Percentiles rank a stretch among this genome's conserved stretches.
Evolutionary conservation across 2,113 vertebrate genomes (phyloP).

Genomic region (Apodemus speciosus): DNA sequence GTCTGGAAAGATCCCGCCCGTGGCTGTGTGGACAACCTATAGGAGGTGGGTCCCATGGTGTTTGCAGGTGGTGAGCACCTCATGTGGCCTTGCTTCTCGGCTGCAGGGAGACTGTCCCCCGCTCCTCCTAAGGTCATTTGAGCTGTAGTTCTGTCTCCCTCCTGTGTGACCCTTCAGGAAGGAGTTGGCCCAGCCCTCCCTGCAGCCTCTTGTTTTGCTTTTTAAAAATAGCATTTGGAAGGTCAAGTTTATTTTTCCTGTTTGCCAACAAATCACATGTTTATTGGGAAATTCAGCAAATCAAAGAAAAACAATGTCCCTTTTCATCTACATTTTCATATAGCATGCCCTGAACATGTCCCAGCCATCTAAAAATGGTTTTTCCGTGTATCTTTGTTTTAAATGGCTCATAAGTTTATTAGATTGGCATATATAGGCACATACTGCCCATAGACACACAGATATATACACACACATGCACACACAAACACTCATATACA

Average conservation of each 20-base stretch:
- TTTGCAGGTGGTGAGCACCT: not conserved
- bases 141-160: not conserved
- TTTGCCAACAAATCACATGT: slow-evolving; percentile 26
- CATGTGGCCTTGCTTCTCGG: not conserved
- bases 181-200: not conserved
- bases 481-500: not conserved
- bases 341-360: not conserved
- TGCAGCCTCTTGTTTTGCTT: slow-evolving; percentile 13
- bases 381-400: slow-evolving; percentile 27
- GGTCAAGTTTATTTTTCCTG: not conserved
- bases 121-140: not conserved
- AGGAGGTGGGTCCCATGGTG: not conserved
- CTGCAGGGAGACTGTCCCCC: not conserved
- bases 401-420: slow-evolving; percentile 18
- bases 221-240: slow-evolving; percentile 55
- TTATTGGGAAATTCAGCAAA: slow-evolving; percentile 38
- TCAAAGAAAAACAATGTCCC: slow-evolving; percentile 40
- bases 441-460: not conserved
- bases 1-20: not conserved
- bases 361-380: not conserved
- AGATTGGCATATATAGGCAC: not conserved
- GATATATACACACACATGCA: not conserved
- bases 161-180: not conserved
- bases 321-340: slow-evolving; percentile 42
- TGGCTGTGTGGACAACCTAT: not conserved